Conservation (phyloP, 2,797 vertebrate species). For the Catamblyrhynchus diadema region DNA sequence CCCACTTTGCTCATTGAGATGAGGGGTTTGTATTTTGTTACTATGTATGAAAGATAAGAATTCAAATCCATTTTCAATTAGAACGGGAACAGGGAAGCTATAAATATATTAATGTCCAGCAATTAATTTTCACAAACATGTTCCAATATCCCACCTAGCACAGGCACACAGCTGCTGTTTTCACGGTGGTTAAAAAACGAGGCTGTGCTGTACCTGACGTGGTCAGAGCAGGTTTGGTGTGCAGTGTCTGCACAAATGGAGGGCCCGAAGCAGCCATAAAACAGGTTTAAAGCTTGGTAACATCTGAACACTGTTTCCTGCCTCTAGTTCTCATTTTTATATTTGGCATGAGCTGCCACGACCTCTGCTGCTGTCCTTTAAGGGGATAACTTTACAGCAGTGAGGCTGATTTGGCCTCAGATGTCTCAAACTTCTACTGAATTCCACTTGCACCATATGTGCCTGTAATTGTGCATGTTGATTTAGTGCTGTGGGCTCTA, state of each 20-base stretch:
- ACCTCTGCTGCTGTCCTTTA: conserved; percentile 69
- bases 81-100: neutral
- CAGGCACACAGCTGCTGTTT: neutral
- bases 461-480: conserved; percentile 19
- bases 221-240: conserved; percentile 44
- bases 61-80: neutral
- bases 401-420: conserved; percentile 58
- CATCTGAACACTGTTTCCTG: conserved; percentile 74
- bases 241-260: conserved; percentile 43
- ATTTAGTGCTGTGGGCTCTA: conserved; percentile 63
- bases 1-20: neutral
- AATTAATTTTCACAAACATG: neutral
- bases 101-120: neutral
- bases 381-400: conserved; percentile 66
- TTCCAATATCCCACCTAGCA: neutral
- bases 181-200: neutral
- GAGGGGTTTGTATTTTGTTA: neutral
- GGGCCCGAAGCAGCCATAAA: conserved; percentile 68
- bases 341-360: conserved; percentile 66
- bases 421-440: conserved; percentile 52
- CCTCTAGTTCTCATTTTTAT: conserved; percentile 66
- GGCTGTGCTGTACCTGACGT: neutral
- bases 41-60: neutral
- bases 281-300: conserved; percentile 53
- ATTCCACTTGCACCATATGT: conserved; percentile 62